phyloP scores from a whole-genome alignment of 2,113 vertebrate species.

The Bubalus kerabau region DNA sequence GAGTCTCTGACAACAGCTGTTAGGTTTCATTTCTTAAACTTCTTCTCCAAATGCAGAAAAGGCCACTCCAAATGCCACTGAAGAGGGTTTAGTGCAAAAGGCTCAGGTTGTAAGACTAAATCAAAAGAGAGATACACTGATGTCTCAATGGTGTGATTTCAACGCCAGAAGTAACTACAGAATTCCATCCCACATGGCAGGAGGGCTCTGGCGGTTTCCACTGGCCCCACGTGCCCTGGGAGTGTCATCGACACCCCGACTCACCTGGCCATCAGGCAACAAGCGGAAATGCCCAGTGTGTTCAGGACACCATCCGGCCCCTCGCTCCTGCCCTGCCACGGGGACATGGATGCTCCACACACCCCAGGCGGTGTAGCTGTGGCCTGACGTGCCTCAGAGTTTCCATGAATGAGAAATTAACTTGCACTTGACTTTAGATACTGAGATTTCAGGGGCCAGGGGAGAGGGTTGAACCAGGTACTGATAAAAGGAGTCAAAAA shows the following conservation, averaged over 20 bases:
- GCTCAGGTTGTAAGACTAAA: neutral
- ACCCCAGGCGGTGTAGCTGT: fast-evolving
- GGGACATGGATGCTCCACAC: fast-evolving
- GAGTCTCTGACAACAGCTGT: neutral
- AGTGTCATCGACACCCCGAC: fast-evolving
- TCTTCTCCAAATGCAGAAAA: neutral
- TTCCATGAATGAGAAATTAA: neutral
- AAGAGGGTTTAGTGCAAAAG: neutral
- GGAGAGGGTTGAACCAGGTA: neutral
- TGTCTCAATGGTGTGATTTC: neutral
- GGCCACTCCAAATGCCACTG: neutral
- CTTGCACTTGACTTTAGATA: neutral
- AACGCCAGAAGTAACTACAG: fast-evolving
- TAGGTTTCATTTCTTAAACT: neutral
- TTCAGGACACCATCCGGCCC: fast-evolving
- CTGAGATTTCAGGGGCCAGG: neutral
- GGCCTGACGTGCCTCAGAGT: neutral
- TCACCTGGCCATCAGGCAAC: fast-evolving
- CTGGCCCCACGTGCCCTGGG: fast-evolving
- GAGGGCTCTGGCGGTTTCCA: fast-evolving
- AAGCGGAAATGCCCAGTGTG: fast-evolving
- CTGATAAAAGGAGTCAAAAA: neutral
- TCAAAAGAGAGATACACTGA: neutral
- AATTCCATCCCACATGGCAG: neutral
- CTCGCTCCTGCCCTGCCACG: fast-evolving